Evolutionary conservation across 2,113 vertebrate genomes (phyloP).

Genomic region (Hyperoodon ampullatus): DNA sequence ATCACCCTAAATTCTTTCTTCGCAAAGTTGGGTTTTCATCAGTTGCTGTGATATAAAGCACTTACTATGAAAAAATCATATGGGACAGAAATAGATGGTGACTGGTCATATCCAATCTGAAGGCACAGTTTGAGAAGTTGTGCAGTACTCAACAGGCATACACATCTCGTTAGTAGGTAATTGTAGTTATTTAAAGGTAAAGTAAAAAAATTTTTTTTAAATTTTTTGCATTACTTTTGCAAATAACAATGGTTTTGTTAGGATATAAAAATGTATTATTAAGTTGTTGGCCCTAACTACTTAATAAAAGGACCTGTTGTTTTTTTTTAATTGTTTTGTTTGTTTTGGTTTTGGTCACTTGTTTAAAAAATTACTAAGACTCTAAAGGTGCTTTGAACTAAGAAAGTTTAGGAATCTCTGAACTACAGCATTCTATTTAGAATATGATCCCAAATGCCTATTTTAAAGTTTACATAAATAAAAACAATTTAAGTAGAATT

Average conservation of each 20-base stretch:
- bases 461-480: slow-evolving; percentile 17
- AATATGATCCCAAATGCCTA: neutral
- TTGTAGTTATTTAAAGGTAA: neutral
- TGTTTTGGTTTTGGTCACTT: neutral
- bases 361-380: neutral
- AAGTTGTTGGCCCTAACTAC: neutral
- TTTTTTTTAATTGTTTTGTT: neutral
- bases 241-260: neutral
- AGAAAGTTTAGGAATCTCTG: neutral
- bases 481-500: neutral
- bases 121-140: neutral
- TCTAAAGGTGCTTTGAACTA: neutral
- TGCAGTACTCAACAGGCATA: neutral
- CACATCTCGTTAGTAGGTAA: neutral
- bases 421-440: neutral
- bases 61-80: neutral
- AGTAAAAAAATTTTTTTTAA: neutral
- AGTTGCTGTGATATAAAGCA: neutral
- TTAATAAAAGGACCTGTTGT: neutral
- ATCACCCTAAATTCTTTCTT: neutral
- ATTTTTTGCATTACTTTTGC: neutral
- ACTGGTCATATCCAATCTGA: neutral
- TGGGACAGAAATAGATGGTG: neutral
- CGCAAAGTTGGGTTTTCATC: neutral
- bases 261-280: neutral